Percentiles rank a stretch among this genome's conserved stretches.
phyloP scores from a whole-genome alignment of 2,113 vertebrate species.

The Cromileptes altivelis region DNA sequence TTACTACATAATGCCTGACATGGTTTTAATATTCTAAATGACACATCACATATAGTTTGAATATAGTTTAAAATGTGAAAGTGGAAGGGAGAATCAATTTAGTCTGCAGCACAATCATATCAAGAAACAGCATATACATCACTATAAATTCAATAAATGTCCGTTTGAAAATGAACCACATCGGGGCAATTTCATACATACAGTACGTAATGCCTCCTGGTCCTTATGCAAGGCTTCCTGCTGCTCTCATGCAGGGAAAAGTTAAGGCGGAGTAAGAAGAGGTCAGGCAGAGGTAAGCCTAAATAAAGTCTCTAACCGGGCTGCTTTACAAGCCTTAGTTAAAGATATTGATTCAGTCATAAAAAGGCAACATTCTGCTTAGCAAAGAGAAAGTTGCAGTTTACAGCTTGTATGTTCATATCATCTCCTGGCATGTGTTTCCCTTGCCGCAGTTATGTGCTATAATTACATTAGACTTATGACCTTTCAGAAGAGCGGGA shows the following conservation, averaged over 20 bases:
- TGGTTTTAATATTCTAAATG: conserved; percentile 25
- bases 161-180: conserved; percentile 40
- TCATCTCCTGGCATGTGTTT: conserved; percentile 80
- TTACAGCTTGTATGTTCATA: conserved; percentile 78
- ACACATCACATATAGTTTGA: conserved; percentile 13
- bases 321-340: conserved; percentile 79
- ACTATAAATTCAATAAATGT: conserved; percentile 49
- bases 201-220: conserved; percentile 56
- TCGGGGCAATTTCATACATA: conserved; percentile 27
- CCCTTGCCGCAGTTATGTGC: conserved; percentile 75
- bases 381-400: conserved; percentile 74
- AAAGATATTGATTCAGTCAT: conserved; percentile 77
- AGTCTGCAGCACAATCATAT: conserved; percentile 20
- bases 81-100: conserved; percentile 11
- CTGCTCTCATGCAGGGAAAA: conserved; percentile 62
- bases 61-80: conserved; percentile 6
- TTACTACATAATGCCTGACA: conserved; percentile 16
- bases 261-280: conserved; percentile 56
- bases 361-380: conserved; percentile 73
- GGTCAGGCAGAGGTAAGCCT: conserved; percentile 78
- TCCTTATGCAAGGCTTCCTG: conserved; percentile 65
- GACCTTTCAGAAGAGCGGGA: conserved; percentile 79
- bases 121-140: conserved; percentile 51
- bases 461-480: conserved; percentile 87
- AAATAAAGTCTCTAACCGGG: conserved; percentile 76